These are phyloP conservation scores for Wiebesia pumilae DNA, from an alignment of 1,140 invertebrate genomes.

Conservation along the genomic window DNA sequence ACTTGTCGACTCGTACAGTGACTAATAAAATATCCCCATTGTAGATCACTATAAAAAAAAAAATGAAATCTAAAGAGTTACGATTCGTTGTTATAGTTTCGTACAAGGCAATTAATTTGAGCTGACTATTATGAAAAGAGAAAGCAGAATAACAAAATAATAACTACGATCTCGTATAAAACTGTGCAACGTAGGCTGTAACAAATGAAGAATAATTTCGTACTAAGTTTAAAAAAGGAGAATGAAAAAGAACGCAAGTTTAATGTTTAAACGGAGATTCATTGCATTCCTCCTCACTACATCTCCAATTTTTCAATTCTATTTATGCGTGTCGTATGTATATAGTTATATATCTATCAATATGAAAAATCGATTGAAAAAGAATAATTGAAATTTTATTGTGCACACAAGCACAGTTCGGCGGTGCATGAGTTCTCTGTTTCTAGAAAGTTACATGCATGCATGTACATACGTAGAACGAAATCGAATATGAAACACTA, in stretches of 20 bases:
- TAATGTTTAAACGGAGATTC: not conserved
- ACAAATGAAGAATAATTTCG: not conserved
- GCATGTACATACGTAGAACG: conserved; percentile 7
- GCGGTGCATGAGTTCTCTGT: conserved; percentile 1
- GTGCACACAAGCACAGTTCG: not conserved
- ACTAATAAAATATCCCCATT: not conserved
- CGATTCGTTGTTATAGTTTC: too few species aligned
- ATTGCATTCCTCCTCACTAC: conserved; percentile 1
- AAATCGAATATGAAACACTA: not conserved
- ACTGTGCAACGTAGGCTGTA: too few species aligned
- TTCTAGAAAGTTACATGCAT: not conserved
- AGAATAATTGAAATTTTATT: not conserved
- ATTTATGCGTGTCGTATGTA: conserved; percentile 44
- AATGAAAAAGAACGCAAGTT: conserved; percentile 31
- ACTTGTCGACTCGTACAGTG: not conserved
- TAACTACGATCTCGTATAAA: too few species aligned
- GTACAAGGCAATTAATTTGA: too few species aligned
- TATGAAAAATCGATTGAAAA: not conserved
- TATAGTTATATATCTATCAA: conserved; percentile 4
- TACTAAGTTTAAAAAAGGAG: not conserved
- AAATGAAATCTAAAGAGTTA: not conserved
- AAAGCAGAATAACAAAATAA: too few species aligned
- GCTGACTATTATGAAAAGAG: too few species aligned
- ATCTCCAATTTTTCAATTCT: conserved; percentile 41
- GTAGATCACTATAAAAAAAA: not conserved